Percentiles rank a stretch among this genome's conserved stretches.
Conservation (phyloP, 2,888 invertebrate species). For the Chrysina gloriosa region DNA sequence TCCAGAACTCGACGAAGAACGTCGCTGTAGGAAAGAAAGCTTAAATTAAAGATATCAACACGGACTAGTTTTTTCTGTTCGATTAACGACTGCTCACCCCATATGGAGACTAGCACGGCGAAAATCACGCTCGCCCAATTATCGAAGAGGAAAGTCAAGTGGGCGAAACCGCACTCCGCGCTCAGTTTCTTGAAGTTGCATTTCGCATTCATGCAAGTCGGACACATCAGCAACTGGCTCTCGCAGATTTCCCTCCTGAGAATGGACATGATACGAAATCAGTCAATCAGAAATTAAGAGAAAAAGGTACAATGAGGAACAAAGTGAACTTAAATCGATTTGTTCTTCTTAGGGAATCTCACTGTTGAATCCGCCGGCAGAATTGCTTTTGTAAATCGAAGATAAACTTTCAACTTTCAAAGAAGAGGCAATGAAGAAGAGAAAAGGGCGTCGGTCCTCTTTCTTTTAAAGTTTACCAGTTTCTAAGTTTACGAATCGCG, state of each 20-base stretch:
- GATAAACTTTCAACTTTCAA: too few species aligned
- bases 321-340: too few species aligned
- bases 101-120: slow-evolving; percentile 59
- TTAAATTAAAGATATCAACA: neutral
- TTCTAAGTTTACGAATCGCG: too few species aligned
- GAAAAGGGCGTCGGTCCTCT: too few species aligned
- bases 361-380: too few species aligned
- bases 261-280: slow-evolving; percentile 21
- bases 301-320: slow-evolving; percentile 3
- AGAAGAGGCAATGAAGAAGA: too few species aligned
- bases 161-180: slow-evolving; percentile 68
- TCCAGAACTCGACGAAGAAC: slow-evolving; percentile 55
- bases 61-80: neutral
- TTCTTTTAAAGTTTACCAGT: too few species aligned
- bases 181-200: slow-evolving; percentile 68
- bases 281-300: neutral
- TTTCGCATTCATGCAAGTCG: slow-evolving; percentile 65
- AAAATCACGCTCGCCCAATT: slow-evolving; percentile 55
- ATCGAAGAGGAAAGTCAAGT: slow-evolving; percentile 62
- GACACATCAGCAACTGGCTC: slow-evolving; percentile 68
- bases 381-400: too few species aligned
- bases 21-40: slow-evolving; percentile 50
- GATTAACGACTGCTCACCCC: slow-evolving; percentile 58
- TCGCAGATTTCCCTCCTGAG: slow-evolving; percentile 55
- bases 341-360: too few species aligned